Percentiles rank a stretch among this genome's conserved stretches.
phyloP scores from a whole-genome alignment of 2,113 vertebrate species.

The Antechinus flavipes region DNA sequence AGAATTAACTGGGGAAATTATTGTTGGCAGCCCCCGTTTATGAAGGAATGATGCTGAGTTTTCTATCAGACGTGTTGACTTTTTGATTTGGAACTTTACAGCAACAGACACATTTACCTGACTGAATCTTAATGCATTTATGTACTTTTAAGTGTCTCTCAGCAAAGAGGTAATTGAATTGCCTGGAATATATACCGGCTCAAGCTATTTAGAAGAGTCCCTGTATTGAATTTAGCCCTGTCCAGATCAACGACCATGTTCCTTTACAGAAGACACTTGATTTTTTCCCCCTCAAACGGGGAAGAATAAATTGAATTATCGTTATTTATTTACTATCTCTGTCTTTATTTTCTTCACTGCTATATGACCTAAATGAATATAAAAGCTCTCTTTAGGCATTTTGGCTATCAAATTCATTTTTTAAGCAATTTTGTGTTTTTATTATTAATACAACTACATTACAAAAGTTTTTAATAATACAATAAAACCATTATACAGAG shows the following conservation, averaged over 20 bases:
- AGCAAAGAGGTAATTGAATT: slow-evolving; percentile 62
- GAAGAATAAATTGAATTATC: slow-evolving; percentile 13
- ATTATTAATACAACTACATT: too few relatives aligned
- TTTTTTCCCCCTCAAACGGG: not conserved
- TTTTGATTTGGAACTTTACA: not conserved
- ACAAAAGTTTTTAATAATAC: too few relatives aligned
- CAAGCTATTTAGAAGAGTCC: slow-evolving; percentile 60
- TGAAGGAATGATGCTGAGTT: not conserved
- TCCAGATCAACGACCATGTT: not conserved
- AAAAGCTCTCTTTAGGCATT: not conserved
- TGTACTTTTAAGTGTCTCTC: slow-evolving; percentile 36
- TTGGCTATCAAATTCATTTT: not conserved
- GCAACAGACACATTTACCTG: slow-evolving; percentile 59
- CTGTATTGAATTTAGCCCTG: slow-evolving; percentile 49
- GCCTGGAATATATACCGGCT: slow-evolving; percentile 55
- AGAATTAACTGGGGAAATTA: not conserved
- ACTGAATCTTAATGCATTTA: slow-evolving; percentile 42
- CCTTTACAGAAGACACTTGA: not conserved
- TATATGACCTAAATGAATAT: not conserved
- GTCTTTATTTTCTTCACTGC: not conserved
- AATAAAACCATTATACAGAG: too few relatives aligned
- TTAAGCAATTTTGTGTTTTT: too few relatives aligned
- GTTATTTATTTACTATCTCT: not conserved
- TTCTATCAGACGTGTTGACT: not conserved
- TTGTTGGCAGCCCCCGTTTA: not conserved